Evolutionary conservation across 2,797 vertebrate genomes (phyloP), one percentile per base, ranked within the genome.

Genomic region (Acrocephalus scirpaceus): DNA sequence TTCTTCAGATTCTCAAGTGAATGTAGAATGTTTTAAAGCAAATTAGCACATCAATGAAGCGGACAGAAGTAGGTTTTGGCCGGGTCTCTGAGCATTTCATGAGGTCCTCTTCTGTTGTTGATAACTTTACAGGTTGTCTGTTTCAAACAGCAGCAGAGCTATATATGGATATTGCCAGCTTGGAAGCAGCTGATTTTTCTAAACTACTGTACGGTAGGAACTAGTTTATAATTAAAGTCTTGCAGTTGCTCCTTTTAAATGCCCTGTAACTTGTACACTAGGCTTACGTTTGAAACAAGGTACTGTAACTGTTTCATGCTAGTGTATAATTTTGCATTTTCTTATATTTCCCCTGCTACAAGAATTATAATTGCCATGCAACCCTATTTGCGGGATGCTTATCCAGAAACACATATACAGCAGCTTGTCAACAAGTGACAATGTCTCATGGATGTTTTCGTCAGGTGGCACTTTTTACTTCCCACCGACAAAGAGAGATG

Each of bases 51-150:
- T 92, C 97, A 96, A 9, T 96, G 96, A 96, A 96, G 86, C 15
- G 94, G 95, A 95, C 89, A 83, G 80, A 92, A 91, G 65, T 96
- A 96, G 93, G 92, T 91, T 96, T 93, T 7, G 47, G 22, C 40
- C 93, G 93, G 95, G 94, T 97, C 97, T 96, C 95, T 93, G 96
- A 95, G 96, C 96, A 97, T 96, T 96, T 97, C 96, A 95, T 97
- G 97, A 97, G 97, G 96, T 97, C 96, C 90, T 97, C 96, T 96
- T 97, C 96, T 97, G 95, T 96, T 97, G 94, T 96, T 95, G 96
- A 88, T 97, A 96, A 96, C 94, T 97, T 97, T 97, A 96, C 95
- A 96, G 97, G 95, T 97, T 97, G 94, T 95, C 97, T 97, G 94
- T 95, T 97, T 97, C 92, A 96, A 96, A 95, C 93, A 96, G 94